Conservation (phyloP, 2,797 vertebrate genomes). For the Sardinella longiceps region DNA sequence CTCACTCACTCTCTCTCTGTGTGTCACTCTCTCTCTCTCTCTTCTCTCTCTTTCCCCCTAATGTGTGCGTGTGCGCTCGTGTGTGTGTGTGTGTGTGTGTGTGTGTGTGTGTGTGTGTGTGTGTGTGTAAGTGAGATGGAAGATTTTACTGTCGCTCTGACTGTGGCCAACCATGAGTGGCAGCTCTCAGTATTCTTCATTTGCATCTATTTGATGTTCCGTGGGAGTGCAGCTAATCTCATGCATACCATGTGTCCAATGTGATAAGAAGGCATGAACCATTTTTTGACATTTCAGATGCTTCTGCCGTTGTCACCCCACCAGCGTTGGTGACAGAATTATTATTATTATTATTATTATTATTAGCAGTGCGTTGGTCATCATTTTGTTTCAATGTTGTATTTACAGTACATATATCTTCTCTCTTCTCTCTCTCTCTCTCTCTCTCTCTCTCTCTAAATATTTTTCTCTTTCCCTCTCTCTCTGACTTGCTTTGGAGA, state of each 20-base stretch:
- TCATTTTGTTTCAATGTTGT: not conserved
- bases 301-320: not conserved
- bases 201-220: not conserved
- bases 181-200: slow-evolving; percentile 9
- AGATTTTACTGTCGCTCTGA: not conserved
- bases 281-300: slow-evolving; percentile 13
- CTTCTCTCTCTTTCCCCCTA: not conserved
- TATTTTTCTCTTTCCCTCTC: not conserved
- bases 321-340: not conserved
- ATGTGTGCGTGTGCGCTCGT: not conserved
- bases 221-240: not conserved
- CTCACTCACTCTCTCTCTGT: not conserved
- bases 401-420: not conserved
- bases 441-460: not conserved
- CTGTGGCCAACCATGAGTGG: slow-evolving; percentile 8
- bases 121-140: not conserved
- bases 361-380: not conserved
- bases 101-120: not conserved
- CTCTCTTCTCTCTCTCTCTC: not conserved
- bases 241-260: slow-evolving; percentile 13
- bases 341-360: not conserved
- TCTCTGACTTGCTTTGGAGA: not conserved
- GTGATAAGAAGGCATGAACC: not conserved
- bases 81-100: slow-evolving; percentile 18
- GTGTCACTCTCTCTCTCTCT: not conserved